Percentiles rank a stretch among this genome's conserved stretches.
These are phyloP conservation scores for Ophion slaviceki DNA, from an alignment of 2,888 invertebrate species.

Conservation along the genomic window DNA sequence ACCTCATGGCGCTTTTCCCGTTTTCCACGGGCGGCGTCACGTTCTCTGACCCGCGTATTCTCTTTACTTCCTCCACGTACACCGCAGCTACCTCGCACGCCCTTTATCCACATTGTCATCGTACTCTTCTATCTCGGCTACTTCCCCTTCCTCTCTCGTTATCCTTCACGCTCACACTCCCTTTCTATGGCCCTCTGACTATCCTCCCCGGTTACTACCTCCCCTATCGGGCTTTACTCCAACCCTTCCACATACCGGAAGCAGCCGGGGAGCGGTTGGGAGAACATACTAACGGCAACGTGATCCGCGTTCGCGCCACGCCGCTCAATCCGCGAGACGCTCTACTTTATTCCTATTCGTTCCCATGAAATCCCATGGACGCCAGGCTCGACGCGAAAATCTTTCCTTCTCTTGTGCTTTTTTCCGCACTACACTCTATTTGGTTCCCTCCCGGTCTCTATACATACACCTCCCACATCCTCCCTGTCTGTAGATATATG, in stretches of 20 bases:
- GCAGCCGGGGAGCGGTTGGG: conserved; percentile 28
- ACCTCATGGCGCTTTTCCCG: conserved; percentile 17
- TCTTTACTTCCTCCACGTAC: conserved; percentile 34
- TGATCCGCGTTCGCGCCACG: conserved; percentile 53
- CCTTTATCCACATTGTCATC: conserved; percentile 53
- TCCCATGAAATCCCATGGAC: conserved; percentile 50
- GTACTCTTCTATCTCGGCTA: conserved; percentile 32
- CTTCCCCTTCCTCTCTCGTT: conserved; percentile 31
- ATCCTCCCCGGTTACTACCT: conserved; percentile 27
- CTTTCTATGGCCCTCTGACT: conserved; percentile 23
- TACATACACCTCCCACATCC: conserved; percentile 16
- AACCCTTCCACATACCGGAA: conserved; percentile 26
- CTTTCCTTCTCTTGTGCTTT: conserved; percentile 25
- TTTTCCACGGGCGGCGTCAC: conserved; percentile 46
- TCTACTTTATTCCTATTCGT: conserved; percentile 68
- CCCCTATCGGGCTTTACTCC: conserved; percentile 28
- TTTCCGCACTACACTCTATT: conserved; percentile 7
- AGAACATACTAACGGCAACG: conserved; percentile 50
- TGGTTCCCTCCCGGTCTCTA: neutral
- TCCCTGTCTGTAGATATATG: conserved; percentile 4
- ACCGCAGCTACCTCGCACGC: conserved; percentile 33
- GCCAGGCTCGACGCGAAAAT: conserved; percentile 60
- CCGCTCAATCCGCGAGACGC: conserved; percentile 62
- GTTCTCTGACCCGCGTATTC: conserved; percentile 39
- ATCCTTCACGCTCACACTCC: conserved; percentile 8